Conservation (phyloP, 2,113 vertebrate species). For the Chelonoidis abingdonii region DNA sequence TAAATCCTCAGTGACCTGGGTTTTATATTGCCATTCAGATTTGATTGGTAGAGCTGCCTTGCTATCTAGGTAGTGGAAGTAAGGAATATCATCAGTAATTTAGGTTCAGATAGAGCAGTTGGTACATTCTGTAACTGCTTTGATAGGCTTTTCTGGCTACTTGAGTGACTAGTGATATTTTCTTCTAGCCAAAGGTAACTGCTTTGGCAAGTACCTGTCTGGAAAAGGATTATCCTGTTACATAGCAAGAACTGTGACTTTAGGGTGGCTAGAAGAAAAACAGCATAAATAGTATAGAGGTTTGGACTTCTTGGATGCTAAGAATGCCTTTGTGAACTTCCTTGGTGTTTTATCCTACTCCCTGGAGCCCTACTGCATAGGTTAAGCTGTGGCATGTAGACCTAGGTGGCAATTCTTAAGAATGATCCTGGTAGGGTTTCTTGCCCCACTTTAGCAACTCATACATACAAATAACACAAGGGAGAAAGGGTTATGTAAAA, state of each 20-base stretch:
- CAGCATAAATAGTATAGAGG: neutral
- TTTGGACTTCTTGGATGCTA: neutral
- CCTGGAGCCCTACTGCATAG: neutral
- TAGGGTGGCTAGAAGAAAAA: neutral
- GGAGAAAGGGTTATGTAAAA: neutral
- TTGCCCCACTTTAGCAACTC: neutral
- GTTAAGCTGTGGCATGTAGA: neutral
- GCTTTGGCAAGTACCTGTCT: neutral
- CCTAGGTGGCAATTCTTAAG: neutral
- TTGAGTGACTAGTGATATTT: neutral
- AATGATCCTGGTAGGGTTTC: neutral
- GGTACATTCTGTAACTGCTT: rapidly evolving
- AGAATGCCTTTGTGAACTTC: neutral
- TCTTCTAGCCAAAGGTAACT: neutral
- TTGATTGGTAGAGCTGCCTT: rapidly evolving
- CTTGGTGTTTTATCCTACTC: neutral
- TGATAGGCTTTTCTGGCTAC: rapidly evolving
- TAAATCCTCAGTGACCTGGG: too few species aligned
- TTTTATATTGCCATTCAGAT: neutral
- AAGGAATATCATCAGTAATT: neutral
- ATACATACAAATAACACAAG: neutral
- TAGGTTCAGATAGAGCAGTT: neutral
- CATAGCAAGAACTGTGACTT: neutral
- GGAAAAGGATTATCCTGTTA: neutral
- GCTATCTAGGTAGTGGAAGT: rapidly evolving